These are phyloP conservation scores for Anableps anableps DNA, from an alignment of 2,797 vertebrate genomes.

Conservation along the genomic window DNA sequence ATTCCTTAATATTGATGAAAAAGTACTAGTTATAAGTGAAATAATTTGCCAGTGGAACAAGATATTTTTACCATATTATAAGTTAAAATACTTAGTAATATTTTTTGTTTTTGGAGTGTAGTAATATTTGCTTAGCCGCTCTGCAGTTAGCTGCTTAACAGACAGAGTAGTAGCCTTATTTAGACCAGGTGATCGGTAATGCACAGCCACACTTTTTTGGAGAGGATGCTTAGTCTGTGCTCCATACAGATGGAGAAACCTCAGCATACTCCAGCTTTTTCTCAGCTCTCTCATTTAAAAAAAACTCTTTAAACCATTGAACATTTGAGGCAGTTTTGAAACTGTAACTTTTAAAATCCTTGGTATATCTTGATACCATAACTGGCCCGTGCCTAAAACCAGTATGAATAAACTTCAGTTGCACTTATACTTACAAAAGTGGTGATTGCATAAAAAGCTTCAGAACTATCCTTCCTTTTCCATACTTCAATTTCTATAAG, in stretches of 20 bases:
- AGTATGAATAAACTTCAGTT: background rate
- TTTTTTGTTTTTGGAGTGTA: too few relatives aligned
- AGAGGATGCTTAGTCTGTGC: background rate
- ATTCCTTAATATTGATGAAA: too few relatives aligned
- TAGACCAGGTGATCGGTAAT: background rate
- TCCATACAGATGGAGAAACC: background rate
- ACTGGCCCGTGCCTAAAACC: background rate
- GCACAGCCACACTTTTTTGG: background rate
- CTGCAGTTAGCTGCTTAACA: too few relatives aligned
- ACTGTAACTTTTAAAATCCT: background rate
- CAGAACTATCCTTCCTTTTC: background rate
- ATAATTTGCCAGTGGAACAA: too few relatives aligned
- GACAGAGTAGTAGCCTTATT: background rate
- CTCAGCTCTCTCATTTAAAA: background rate
- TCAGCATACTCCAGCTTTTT: background rate
- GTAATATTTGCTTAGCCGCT: too few relatives aligned
- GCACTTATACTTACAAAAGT: background rate
- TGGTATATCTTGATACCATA: background rate
- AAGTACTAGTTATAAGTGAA: too few relatives aligned
- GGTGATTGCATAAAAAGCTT: slow-evolving; percentile 1
- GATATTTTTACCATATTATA: too few relatives aligned
- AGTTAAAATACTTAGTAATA: too few relatives aligned
- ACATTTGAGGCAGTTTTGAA: background rate
- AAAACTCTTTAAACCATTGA: background rate
- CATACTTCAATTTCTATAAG: background rate